phyloP scores from a whole-genome alignment of 2,797 vertebrate genomes.

The Gymnocypris eckloni region DNA sequence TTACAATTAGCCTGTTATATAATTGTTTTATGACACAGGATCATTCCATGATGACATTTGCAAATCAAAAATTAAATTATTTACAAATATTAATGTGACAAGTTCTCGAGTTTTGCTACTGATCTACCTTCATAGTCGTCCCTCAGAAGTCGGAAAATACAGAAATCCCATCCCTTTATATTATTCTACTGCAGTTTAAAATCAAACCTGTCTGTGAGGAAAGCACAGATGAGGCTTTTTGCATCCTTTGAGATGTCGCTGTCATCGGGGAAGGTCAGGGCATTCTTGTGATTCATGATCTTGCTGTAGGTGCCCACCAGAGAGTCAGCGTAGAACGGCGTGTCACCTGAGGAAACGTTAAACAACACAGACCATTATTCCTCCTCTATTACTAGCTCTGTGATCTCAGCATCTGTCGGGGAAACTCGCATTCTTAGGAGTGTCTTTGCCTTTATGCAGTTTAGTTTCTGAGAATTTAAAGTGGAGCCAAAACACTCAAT shows the following conservation, averaged over 20 bases:
- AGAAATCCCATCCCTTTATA: too few species aligned
- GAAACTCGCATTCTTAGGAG: not conserved
- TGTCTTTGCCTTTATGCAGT: not conserved
- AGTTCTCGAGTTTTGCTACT: too few species aligned
- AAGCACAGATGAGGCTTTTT: slow-evolving; percentile 98
- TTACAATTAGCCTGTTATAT: too few species aligned
- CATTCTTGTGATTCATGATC: slow-evolving; percentile 99
- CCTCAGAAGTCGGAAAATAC: too few species aligned
- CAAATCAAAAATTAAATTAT: too few species aligned
- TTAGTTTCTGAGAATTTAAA: not conserved
- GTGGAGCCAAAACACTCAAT: not conserved
- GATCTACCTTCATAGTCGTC: too few species aligned
- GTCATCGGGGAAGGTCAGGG: slow-evolving; percentile 95
- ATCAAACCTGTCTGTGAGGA: slow-evolving; percentile 92
- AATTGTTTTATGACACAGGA: too few species aligned
- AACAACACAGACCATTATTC: slow-evolving; percentile 30
- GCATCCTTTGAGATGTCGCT: slow-evolving; percentile 97
- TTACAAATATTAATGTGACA: too few species aligned
- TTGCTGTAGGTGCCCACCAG: slow-evolving; percentile 98
- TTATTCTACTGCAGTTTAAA: not conserved
- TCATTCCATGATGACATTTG: too few species aligned
- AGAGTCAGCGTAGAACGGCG: slow-evolving; percentile 98
- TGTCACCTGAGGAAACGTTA: slow-evolving; percentile 84
- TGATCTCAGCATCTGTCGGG: not conserved
- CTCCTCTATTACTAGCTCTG: not conserved